These are phyloP conservation scores for Nomada fabriciana DNA, from an alignment of 2,888 invertebrate genomes.

Conservation along the genomic window DNA sequence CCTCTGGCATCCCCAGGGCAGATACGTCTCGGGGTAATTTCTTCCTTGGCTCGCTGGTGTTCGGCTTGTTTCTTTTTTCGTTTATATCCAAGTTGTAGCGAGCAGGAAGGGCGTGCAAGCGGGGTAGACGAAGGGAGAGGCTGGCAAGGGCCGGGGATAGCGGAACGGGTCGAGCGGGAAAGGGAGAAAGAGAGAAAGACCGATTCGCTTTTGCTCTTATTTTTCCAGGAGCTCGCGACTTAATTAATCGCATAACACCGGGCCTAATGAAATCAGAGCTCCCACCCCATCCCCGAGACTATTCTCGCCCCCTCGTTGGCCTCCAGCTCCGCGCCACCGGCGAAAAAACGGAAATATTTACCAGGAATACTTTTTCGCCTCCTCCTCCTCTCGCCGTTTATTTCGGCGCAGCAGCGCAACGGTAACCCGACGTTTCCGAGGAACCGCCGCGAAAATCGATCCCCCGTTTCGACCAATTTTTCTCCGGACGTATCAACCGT, in stretches of 20 bases:
- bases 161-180: constrained; percentile 39
- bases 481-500: neutral
- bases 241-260: constrained; percentile 85
- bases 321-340: constrained; percentile 60
- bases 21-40: constrained; percentile 80
- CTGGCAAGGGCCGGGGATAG: constrained; percentile 41
- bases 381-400: constrained; percentile 60
- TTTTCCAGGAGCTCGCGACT: constrained; percentile 83
- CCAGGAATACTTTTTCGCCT: constrained; percentile 80
- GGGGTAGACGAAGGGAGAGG: constrained; percentile 7
- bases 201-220: constrained; percentile 77
- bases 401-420: constrained; percentile 5
- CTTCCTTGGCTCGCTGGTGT: constrained; percentile 51
- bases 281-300: constrained; percentile 73
- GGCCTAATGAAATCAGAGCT: constrained; percentile 84
- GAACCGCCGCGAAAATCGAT: constrained; percentile 68
- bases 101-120: neutral
- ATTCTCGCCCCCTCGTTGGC: constrained; percentile 68
- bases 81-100: constrained; percentile 41
- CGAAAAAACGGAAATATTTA: constrained; percentile 81
- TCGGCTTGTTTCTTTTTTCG: constrained; percentile 48
- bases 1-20: constrained; percentile 17
- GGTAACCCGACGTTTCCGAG: constrained; percentile 49
- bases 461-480: constrained; percentile 50
- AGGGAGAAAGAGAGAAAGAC: constrained; percentile 52